Base-by-base conservation (phyloP, 2,888 invertebrate species). In the Hirtodrosophila cameraria region DNA sequence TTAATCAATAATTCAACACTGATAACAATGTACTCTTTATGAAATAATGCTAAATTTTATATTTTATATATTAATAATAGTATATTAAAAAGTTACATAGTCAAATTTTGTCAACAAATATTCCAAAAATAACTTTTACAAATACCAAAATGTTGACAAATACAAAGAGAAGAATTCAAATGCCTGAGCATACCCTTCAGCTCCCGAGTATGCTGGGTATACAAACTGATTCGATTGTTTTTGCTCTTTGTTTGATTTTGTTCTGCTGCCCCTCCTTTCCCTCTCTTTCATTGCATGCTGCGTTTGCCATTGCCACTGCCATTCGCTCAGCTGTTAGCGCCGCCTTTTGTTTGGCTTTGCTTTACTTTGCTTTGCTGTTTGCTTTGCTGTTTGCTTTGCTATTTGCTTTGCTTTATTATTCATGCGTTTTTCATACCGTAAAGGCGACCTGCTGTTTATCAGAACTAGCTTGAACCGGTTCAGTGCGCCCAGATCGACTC, bases 271-370 rank as follows among this genome's bases (percentile, higher is more conserved):
- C 50, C 42, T 45, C 31, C 46, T n/a, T n/a, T 33, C 36, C 23
- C 23, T 6, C 1, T 23, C 7, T 31, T 48, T 31, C 11, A 11
- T 41, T 36, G 20, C 68, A 42, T 25, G 20, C 53, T 52, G 28
- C 33, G 33, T 35, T 36, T 59, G 33, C 15, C 27, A 43, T 45
- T 63, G 52, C 28, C 74, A 54, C 38, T 66, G 62, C 53, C 68
- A 49, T 15, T 63, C 38, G 38, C 54, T 69, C 73, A 69, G 80
- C 65, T 72, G 66, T 74, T 67, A 15, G 43, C 41, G 42, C n/a
- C 30, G 31, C 30, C 27, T 52, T 58, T 43, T 67, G 43, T 48
- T 48, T 41, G 33, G 53, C 33, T 54, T 58, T 41, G 36, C 15
- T 39, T 45, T 20, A 36, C 36, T n/a, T n/a, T n/a, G 38, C 54